Evolutionary conservation across 35 echinoderm and acorn worm species (phyloP).

Genomic region (Lytechinus pictus): DNA sequence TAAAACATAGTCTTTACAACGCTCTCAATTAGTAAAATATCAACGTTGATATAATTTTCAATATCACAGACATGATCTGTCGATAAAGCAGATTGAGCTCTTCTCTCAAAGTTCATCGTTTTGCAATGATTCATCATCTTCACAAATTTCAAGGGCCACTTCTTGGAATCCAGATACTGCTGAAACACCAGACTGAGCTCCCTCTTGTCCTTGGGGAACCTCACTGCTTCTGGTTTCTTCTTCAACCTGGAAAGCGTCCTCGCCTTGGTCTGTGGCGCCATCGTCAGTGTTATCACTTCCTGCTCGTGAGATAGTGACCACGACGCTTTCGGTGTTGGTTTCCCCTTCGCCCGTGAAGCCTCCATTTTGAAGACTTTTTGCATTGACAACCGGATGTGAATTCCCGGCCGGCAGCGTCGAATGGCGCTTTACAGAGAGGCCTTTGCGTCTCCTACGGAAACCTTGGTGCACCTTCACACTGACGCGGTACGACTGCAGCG

Average conservation of each 20-base stretch:
- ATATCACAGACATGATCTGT: too few species aligned
- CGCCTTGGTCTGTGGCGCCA: background rate
- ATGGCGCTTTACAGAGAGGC: background rate
- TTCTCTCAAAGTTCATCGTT: background rate
- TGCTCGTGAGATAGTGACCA: background rate
- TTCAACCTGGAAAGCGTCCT: background rate
- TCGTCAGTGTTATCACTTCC: background rate
- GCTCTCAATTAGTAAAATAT: too few species aligned
- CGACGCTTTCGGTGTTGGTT: background rate
- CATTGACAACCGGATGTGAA: background rate
- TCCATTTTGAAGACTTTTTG: background rate
- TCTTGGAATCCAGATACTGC: background rate
- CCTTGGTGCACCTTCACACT: slow-evolving; percentile 47
- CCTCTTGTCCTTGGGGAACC: background rate
- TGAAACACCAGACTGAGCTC: background rate
- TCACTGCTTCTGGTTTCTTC: background rate
- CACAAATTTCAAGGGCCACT: background rate
- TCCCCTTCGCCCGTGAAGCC: background rate
- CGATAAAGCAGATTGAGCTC: too few species aligned
- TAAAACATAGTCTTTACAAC: too few species aligned
- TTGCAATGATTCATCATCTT: background rate
- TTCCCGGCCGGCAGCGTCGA: background rate
- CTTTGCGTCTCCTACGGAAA: background rate
- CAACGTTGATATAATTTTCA: too few species aligned
- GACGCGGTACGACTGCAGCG: slow-evolving; percentile 88